Evolutionary conservation across 2,113 vertebrate genomes (phyloP).

Genomic region (Thinocorus orbignyianus): DNA sequence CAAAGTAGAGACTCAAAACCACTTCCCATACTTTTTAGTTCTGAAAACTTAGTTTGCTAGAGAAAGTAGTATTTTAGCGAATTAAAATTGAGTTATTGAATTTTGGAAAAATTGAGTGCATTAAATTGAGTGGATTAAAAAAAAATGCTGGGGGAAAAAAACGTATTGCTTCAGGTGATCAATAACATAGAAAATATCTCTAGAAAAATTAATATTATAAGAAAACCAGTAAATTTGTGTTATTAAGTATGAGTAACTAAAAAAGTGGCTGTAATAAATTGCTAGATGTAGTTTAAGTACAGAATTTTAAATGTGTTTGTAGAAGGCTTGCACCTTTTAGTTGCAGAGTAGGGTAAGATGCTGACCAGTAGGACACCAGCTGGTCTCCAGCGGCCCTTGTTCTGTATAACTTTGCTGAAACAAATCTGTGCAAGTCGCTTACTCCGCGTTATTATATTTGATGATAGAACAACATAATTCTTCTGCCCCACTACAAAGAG

Average conservation of each 20-base stretch:
- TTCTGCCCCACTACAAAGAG: neutral
- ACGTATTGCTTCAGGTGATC: neutral
- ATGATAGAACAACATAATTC: neutral
- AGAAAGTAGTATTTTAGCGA: neutral
- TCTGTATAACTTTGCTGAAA: neutral
- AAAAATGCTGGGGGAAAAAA: neutral
- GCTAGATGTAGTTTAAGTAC: neutral
- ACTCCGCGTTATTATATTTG: neutral
- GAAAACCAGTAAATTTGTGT: neutral
- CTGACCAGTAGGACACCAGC: neutral
- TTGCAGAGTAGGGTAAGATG: neutral
- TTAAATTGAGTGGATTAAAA: neutral
- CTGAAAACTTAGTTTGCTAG: neutral
- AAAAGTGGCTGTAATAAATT: neutral
- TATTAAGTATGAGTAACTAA: neutral
- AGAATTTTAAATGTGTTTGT: neutral
- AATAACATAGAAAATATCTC: neutral
- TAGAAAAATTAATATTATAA: neutral
- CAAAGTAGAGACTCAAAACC: neutral
- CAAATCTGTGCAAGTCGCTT: too few relatives aligned
- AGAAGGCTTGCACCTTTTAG: neutral
- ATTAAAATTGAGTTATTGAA: neutral
- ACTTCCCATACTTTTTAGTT: fast-evolving
- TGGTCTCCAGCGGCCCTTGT: neutral
- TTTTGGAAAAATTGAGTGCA: neutral